Percentiles rank a stretch among this genome's conserved stretches.
phyloP scores from a whole-genome alignment of 2,797 vertebrate species.

The Peromyscus aztecus region DNA sequence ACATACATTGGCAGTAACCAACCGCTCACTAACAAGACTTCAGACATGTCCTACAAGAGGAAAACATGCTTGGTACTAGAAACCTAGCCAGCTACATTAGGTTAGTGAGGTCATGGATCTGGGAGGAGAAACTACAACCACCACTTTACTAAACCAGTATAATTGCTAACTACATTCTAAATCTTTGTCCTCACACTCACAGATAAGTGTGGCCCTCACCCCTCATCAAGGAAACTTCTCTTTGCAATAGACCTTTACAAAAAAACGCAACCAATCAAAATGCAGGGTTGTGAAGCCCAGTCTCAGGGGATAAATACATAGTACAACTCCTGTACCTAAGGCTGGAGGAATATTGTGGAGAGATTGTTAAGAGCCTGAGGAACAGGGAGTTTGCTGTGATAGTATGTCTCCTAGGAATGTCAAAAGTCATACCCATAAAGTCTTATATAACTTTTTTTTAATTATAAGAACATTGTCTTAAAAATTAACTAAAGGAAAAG shows the following conservation, averaged over 20 bases:
- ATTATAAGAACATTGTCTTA: constrained; percentile 12
- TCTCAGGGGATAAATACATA: not conserved
- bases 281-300: not conserved
- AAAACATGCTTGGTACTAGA: not conserved
- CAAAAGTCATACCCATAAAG: not conserved
- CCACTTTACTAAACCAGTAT: not conserved
- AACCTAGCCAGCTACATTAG: not conserved
- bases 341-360: not conserved
- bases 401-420: not conserved
- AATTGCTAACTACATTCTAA: not conserved
- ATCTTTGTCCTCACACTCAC: not conserved
- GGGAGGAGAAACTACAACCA: not conserved
- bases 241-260: not conserved
- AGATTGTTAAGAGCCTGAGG: not conserved
- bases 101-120: not conserved
- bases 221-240: not conserved
- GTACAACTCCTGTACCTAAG: not conserved
- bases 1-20: not conserved
- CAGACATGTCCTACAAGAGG: not conserved
- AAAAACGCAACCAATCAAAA: not conserved
- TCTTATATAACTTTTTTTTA: constrained; percentile 30
- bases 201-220: not conserved
- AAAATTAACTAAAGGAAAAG: constrained; percentile 13
- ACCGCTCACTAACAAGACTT: not conserved
- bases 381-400: not conserved